These are phyloP conservation scores for Argya squamiceps DNA, from an alignment of 2,797 vertebrate genomes.

Conservation along the genomic window DNA sequence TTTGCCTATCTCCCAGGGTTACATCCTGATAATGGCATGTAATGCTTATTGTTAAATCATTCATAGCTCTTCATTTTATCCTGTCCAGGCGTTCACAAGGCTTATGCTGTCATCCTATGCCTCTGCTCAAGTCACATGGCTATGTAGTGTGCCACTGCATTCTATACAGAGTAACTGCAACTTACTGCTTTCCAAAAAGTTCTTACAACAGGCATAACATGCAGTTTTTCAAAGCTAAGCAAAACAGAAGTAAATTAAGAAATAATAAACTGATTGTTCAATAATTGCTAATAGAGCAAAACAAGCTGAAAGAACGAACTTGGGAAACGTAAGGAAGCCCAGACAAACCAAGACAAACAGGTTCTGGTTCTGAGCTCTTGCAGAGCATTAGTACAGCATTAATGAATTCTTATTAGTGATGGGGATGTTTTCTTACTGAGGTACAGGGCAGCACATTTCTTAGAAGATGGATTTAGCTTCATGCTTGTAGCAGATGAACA, in stretches of 20 bases:
- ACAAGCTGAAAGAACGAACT: background rate
- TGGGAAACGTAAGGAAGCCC: background rate
- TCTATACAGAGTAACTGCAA: background rate
- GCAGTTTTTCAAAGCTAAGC: background rate
- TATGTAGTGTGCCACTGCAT: background rate
- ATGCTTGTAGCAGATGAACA: background rate
- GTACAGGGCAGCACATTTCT: accelerated
- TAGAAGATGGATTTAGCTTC: background rate
- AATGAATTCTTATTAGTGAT: background rate
- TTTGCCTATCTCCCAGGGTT: background rate
- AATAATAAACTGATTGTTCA: background rate
- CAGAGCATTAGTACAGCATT: background rate
- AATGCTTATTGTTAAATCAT: background rate
- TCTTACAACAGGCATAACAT: background rate
- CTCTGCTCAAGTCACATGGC: background rate
- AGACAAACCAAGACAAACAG: background rate
- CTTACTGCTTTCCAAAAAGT: background rate
- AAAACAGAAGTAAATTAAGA: background rate
- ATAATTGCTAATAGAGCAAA: background rate
- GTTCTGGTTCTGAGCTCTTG: background rate
- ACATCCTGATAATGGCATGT: background rate
- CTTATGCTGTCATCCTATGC: background rate
- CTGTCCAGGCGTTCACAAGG: background rate
- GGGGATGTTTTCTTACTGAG: background rate
- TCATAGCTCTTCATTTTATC: background rate